Conservation (phyloP, 2,797 vertebrate genomes). For the Acipenser oxyrinchus region DNA sequence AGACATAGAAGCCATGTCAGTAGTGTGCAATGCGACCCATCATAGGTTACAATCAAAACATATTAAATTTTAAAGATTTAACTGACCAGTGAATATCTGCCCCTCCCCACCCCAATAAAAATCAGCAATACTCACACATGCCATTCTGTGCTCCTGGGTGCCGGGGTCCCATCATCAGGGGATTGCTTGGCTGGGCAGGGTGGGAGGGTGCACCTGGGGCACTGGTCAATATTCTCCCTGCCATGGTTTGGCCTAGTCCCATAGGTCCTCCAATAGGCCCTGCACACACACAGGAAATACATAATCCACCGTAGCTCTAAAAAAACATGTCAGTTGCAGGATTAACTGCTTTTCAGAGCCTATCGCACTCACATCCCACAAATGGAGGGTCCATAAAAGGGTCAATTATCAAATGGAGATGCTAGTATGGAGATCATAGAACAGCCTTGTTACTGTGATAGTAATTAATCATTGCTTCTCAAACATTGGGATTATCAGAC, state of each 20-base stretch:
- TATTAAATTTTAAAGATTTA: too few relatives aligned
- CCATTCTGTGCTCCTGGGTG: slow-evolving; percentile 81
- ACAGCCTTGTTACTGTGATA: too few relatives aligned
- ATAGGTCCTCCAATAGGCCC: slow-evolving; percentile 59
- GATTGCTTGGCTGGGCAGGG: slow-evolving; percentile 56
- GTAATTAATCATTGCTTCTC: too few relatives aligned
- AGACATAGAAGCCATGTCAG: background rate
- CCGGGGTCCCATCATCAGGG: slow-evolving; percentile 75
- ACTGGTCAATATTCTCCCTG: slow-evolving; percentile 68
- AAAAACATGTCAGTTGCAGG: background rate
- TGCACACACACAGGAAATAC: slow-evolving; percentile 17
- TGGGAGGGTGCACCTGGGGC: slow-evolving; percentile 50
- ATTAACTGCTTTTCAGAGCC: slow-evolving; percentile 28
- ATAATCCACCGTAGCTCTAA: too few relatives aligned
- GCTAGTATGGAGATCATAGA: too few relatives aligned
- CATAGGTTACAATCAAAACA: too few relatives aligned
- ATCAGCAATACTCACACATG: slow-evolving; percentile 75
- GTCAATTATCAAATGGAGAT: too few relatives aligned
- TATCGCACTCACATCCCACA: background rate
- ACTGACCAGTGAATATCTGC: background rate
- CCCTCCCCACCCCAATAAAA: background rate
- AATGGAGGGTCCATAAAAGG: too few relatives aligned
- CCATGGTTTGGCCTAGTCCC: slow-evolving; percentile 64
- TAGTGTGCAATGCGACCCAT: background rate
- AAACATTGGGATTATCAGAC: too few relatives aligned